phyloP scores from a whole-genome alignment of 2,888 invertebrate species.

The Sericinus montela region DNA sequence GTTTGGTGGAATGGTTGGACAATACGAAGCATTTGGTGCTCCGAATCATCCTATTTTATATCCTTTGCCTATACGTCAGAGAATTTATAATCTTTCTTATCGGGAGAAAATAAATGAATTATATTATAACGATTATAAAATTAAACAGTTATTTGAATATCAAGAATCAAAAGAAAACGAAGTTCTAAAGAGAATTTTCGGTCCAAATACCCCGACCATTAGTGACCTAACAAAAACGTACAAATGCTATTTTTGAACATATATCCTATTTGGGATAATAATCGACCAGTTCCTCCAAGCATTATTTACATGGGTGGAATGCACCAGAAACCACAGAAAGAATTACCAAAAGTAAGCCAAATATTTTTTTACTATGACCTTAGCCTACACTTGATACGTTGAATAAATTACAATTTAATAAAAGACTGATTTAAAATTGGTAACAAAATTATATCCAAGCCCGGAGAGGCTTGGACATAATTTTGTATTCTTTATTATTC shows the following conservation, averaged over 20 bases:
- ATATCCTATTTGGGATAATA: constrained; percentile 33
- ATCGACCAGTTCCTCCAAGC: constrained; percentile 35
- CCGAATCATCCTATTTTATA: constrained; percentile 36
- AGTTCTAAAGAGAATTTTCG: constrained; percentile 24
- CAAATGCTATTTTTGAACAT: constrained; percentile 41
- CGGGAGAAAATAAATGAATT: constrained; percentile 28
- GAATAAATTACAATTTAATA: too few species aligned
- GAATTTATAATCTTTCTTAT: constrained; percentile 24
- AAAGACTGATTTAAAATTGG: too few species aligned
- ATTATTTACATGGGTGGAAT: constrained; percentile 35
- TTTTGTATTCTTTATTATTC: too few species aligned
- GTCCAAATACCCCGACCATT: constrained; percentile 25
- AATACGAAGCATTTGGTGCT: constrained; percentile 30
- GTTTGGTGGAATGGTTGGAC: constrained; percentile 28
- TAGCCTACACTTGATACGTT: too few species aligned
- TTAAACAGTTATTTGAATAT: constrained; percentile 4
- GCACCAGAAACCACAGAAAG: constrained; percentile 28
- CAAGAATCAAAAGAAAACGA: constrained; percentile 21
- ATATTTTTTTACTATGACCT: too few species aligned
- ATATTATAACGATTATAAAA: constrained; percentile 17
- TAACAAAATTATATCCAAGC: too few species aligned
- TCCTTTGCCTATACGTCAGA: constrained; percentile 23
- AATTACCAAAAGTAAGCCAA: constrained; percentile 44
- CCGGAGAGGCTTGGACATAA: too few species aligned
- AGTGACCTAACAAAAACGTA: constrained; percentile 22